Base-by-base conservation (phyloP, 2,113 vertebrate genomes). In the Apus apus region DNA sequence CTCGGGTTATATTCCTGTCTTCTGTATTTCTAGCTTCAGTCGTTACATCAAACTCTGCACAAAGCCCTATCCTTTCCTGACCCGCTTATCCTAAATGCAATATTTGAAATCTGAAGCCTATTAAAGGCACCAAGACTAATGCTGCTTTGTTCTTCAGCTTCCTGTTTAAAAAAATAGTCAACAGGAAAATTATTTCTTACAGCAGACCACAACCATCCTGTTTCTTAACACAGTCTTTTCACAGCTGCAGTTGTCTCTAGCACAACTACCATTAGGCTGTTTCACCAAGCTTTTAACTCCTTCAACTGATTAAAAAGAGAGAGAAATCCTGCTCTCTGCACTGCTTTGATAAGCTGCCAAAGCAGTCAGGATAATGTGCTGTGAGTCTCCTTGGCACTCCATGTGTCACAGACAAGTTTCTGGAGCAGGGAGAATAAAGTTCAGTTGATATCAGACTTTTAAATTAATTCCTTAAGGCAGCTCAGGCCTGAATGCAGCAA, bases 111-210 rank as follows among this genome's bases (percentile, higher is more conserved):
- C 60, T 95, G 95, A 93, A 95, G 56, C 75, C 66, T 94, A 92
- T 96, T 95, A 94, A 95, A 95, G 93, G 91, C 94, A 89, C 83
- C 68, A 48, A 94, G 92, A 93, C 90, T 78, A 95, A 89, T 21
- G 64, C 48, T 82, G 93, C 93, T 96, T 96, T 97, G 96, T 93
- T 95, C 96, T 96, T 93, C 80, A 85, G 90, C 95, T 98, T 98
- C 98, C 97, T 97, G 96, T 96, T 76, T 85, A 91, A 96, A 97
- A 95, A 97, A 93, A 93, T 7, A 92, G 96, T 97, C 96, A 98
- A 98, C 98, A 98, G 98, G 98, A 98, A 98, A 97, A 96, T 97
- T 95, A 96, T 91, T 96, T 96, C 94, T 97, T 89, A 79, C 71
- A 94, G 95, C 81, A 97, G 96, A 98, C 97, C 97, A 95, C 97